These are phyloP conservation scores for Aurelia sp. DNA, from an alignment of 30 jellyfish, hydroid and myxozoan genomes.

Conservation along the genomic window DNA sequence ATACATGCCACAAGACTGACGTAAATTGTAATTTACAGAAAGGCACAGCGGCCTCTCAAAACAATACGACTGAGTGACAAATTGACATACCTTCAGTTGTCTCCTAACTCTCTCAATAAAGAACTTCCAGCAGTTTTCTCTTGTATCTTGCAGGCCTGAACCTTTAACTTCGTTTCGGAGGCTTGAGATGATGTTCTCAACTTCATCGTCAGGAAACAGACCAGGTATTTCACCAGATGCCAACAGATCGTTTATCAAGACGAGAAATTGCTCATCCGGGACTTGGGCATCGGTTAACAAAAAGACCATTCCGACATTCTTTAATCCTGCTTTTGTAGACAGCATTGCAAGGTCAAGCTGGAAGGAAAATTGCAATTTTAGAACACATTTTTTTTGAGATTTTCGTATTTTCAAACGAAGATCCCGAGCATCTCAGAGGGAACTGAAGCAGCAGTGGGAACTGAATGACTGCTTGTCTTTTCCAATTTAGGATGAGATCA, in stretches of 20 bases:
- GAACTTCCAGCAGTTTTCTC: constrained; percentile 99
- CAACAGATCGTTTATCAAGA: constrained; percentile 89
- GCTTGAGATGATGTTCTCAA: constrained; percentile 89
- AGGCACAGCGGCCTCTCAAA: too few species aligned
- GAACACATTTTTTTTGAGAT: too few species aligned
- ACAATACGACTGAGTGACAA: too few species aligned
- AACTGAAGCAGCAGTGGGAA: too few species aligned
- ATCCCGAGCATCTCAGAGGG: too few species aligned
- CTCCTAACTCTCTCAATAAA: constrained; percentile 93
- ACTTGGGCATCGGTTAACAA: constrained; percentile 97
- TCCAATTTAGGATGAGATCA: too few species aligned
- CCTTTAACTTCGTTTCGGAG: constrained; percentile 97
- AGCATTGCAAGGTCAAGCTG: constrained; percentile 96
- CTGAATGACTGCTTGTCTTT: too few species aligned
- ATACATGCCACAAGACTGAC: too few species aligned
- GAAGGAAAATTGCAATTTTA: background rate
- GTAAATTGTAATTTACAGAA: too few species aligned
- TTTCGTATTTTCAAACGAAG: too few species aligned
- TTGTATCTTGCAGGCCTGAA: constrained; percentile 95
- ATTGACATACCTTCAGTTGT: constrained; percentile 79
- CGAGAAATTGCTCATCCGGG: constrained; percentile 95
- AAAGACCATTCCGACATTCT: constrained; percentile 94
- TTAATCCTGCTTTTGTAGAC: constrained; percentile 98
- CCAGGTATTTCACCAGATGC: constrained; percentile 99
- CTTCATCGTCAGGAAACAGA: constrained; percentile 95